Evolutionary conservation across 2,113 vertebrate species (phyloP).

Genomic region (Ceuthmochares aereus): DNA sequence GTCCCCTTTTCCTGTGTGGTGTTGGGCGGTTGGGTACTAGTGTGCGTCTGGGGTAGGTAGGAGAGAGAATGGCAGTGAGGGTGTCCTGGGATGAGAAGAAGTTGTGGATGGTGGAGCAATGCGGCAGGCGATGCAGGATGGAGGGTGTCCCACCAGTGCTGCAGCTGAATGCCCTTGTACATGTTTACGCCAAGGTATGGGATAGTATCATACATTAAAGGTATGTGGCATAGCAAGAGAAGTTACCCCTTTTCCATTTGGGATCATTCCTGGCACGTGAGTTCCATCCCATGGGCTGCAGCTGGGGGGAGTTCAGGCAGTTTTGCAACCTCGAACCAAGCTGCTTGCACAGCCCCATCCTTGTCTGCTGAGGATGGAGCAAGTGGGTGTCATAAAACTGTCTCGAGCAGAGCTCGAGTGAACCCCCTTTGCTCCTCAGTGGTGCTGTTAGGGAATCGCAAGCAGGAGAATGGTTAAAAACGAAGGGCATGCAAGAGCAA

Average conservation of each 20-base stretch:
- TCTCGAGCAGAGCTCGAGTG: rapidly evolving
- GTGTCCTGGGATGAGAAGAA: not conserved
- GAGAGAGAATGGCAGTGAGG: not conserved
- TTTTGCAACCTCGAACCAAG: not conserved
- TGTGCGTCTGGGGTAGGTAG: too few relatives aligned
- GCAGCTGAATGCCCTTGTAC: not conserved
- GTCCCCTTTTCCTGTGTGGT: not conserved
- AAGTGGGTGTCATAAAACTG: rapidly evolving
- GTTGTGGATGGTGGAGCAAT: not conserved
- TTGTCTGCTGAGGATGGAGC: not conserved
- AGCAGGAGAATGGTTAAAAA: rapidly evolving
- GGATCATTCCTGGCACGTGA: not conserved
- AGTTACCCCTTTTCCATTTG: not conserved
- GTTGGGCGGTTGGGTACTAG: not conserved
- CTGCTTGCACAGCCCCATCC: not conserved
- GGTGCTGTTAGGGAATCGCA: rapidly evolving
- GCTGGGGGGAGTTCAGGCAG: rapidly evolving
- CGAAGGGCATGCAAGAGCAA: not conserved
- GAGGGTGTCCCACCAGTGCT: not conserved
- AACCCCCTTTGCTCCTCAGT: not conserved
- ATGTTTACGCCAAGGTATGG: rapidly evolving
- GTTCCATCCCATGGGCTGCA: not conserved
- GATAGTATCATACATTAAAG: rapidly evolving
- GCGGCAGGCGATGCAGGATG: not conserved
- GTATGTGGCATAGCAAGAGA: rapidly evolving